Base-by-base conservation (phyloP, 2,888 invertebrate species). In the Gonocerus acuteangulatus region DNA sequence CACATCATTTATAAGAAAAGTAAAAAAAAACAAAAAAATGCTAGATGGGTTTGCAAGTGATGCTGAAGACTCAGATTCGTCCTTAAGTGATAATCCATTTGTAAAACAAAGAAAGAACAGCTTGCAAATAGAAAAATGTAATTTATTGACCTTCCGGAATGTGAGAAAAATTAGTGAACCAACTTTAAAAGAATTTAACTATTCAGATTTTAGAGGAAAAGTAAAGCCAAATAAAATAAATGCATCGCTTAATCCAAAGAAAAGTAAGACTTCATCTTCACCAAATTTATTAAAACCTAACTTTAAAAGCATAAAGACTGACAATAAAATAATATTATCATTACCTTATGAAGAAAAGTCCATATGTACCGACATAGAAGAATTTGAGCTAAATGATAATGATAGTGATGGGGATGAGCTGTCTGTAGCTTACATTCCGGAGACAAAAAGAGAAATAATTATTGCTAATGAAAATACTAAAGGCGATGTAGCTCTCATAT, bases 401-500 rank as follows among this genome's bases (percentile, higher is more conserved):
- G 67, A 70, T 39, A 73, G 73, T 27, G 70, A 70, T 21, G 69
- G 42, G 48, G 73, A 73, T 34, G 70, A 69, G n/a, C 69, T 54
- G 39, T 32, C 48, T 2, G 60, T 60, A n/a, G 52, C 32, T 9
- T 65, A 51, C 11, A 58, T 80, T 48, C 79, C 80, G 7, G 69
- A 72, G 21, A 72, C 77, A 11, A 74, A 74, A 48, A 73, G 79
- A 57, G 78, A 78, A 69, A 69, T 80, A 42, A 70, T 77, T 27
- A 68, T 75, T n/a, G 69, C 75, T 2, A 74, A 73, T 62, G 75
- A 75, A 68, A 72, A 75, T 68, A 70, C 72, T 57, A 69, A 69
- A 62, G 77, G 77, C n/a, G 60, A 62, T 19, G 21, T 65, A 23
- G 52, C 64, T 21, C 44, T 65, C 4, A 65, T 62, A n/a, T 34